Base-by-base conservation (phyloP, 2,888 invertebrate genomes). In the Drosophila aldrichi region DNA sequence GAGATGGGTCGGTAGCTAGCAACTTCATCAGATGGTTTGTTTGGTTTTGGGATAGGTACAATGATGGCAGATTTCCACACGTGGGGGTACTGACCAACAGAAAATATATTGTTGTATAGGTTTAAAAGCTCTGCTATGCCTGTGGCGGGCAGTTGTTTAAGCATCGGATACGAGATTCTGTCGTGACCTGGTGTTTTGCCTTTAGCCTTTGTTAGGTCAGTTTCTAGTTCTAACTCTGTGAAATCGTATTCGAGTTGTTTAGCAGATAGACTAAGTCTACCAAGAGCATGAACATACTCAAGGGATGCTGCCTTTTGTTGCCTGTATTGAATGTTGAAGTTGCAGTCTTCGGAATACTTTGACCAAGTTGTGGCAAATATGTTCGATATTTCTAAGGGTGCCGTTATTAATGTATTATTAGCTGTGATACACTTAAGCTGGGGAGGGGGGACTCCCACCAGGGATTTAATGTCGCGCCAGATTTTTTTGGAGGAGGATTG, bases 391-490 rank as follows among this genome's bases (percentile, higher is more conserved):
- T 54, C 44, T 12, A 43, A 36, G 22, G 52, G 51, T 44, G 29
- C 16, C 9, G 52, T 61, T 52, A 52, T 18, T 34, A 61, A 32
- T 32, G 32, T 32, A 34, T 61, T 61, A 34, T 61, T 52, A 20
- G 52, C 12, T 18, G 18, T 44, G 43, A 54, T 61, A 22, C 60
- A 54, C 18, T 61, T 60, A 12, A 60, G 43, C 43, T 43, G 44
- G 25, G 60, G 44, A 25, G 52, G 36, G 36, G 61, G 52, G 61
- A 52, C 14, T 43, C 44, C 57, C 41, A 52, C 43, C 32, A 65
- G 58, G 29, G 51, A 49, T 41, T 58, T 73, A n/a, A 65, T 62
- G 20, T 58, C 58, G 20, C 18, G 38, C 56, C 73, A 69, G 22
- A 69, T 22, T 52, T 41, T 69, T 63, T 66, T 55, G 29, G 70